Conservation (phyloP, 2,113 vertebrate species). For the Sinocyclocheilus grahami region DNA sequence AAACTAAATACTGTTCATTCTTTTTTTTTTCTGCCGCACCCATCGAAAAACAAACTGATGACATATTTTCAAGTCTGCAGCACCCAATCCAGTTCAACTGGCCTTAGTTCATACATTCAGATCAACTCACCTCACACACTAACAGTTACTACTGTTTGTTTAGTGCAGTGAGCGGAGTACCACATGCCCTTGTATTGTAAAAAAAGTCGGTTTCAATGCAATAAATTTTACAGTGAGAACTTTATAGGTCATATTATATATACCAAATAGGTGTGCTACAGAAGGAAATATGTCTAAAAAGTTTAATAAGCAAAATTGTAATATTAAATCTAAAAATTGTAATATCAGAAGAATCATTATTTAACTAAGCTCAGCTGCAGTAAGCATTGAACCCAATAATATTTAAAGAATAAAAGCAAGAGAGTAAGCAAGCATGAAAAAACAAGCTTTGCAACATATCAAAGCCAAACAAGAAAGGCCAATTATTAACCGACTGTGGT, state of each 20-base stretch:
- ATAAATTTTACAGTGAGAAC: neutral
- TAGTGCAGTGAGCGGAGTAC: neutral
- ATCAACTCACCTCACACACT: neutral
- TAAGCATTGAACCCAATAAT: neutral
- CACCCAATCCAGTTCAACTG: slow-evolving; percentile 48
- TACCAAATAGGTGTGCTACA: neutral
- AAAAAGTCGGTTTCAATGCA: neutral
- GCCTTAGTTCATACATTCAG: slow-evolving; percentile 35
- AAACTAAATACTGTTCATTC: neutral
- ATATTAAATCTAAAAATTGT: neutral
- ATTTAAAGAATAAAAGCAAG: neutral
- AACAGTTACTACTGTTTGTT: slow-evolving; percentile 34
- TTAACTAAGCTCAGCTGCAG: neutral
- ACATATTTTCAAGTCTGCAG: neutral
- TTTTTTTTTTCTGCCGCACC: slow-evolving; percentile 25
- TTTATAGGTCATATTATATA: neutral
- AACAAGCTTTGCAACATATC: neutral
- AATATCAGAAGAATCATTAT: neutral
- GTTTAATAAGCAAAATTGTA: neutral
- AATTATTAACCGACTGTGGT: slow-evolving; percentile 45
- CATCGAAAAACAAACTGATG: slow-evolving; percentile 31
- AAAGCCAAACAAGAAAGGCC: slow-evolving; percentile 2
- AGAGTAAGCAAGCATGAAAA: neutral
- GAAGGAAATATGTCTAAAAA: neutral
- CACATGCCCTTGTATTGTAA: neutral